A percentile compares a stretch with the other conserved stretches of the same genome.
These are phyloP conservation scores for Eupsilia transversa DNA, from an alignment of 2,888 invertebrate species.

Conservation along the genomic window DNA sequence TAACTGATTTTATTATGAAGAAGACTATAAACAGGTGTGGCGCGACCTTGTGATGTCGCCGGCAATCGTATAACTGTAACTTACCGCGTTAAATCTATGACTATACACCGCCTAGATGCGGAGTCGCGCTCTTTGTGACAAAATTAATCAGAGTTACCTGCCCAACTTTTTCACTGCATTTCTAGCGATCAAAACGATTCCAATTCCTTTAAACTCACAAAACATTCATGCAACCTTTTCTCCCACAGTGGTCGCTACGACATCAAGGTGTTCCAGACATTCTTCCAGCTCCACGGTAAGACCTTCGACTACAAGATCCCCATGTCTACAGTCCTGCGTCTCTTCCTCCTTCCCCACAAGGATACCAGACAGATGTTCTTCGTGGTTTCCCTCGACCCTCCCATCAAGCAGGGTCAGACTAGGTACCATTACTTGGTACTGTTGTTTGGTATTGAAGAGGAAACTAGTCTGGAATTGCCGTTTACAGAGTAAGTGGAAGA, in stretches of 20 bases:
- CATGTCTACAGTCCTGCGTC: constrained; percentile 97
- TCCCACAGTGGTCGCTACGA: constrained; percentile 97
- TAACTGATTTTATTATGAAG: too few relatives aligned
- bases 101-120: too few relatives aligned
- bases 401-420: constrained; percentile 99
- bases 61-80: too few relatives aligned
- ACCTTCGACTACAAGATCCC: constrained; percentile 99
- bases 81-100: too few relatives aligned
- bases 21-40: too few relatives aligned
- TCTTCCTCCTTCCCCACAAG: constrained; percentile 98
- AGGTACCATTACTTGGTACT: constrained; percentile 99
- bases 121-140: too few relatives aligned
- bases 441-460: constrained; percentile 98
- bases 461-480: constrained; percentile 97
- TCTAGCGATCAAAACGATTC: too few relatives aligned
- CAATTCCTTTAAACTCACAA: background rate
- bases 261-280: constrained; percentile 96
- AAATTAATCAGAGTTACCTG: too few relatives aligned
- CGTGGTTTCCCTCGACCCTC: constrained; percentile 99
- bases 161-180: too few relatives aligned
- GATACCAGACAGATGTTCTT: constrained; percentile 99
- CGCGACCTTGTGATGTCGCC: too few relatives aligned
- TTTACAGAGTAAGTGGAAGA: constrained; percentile 94
- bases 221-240: constrained; percentile 70
- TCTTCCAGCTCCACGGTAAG: constrained; percentile 95